These are phyloP conservation scores for Acanthisitta chloris DNA, from an alignment of 2,113 vertebrate genomes.

Conservation along the genomic window DNA sequence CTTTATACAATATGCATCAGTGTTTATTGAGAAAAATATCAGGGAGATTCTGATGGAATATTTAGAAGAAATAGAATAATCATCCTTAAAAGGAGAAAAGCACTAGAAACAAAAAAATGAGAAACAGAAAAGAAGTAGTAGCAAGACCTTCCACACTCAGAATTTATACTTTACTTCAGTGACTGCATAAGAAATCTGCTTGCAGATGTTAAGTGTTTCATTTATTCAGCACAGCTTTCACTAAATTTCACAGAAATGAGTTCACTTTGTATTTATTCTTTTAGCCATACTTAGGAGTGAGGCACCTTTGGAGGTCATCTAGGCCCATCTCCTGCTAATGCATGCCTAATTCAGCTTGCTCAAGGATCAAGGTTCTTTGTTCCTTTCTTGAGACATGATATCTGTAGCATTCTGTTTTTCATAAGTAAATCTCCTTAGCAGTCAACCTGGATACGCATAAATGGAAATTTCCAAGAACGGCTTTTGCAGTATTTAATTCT, in stretches of 20 bases:
- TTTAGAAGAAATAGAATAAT: background rate
- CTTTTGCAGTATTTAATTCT: background rate
- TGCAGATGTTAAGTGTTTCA: background rate
- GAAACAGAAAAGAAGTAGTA: background rate
- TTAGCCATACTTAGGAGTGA: background rate
- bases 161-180: background rate
- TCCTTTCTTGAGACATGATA: background rate
- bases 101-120: background rate
- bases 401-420: background rate
- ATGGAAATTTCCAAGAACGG: background rate
- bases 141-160: background rate
- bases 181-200: background rate
- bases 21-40: background rate
- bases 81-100: background rate
- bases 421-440: background rate
- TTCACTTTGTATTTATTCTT: background rate
- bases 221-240: background rate
- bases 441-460: background rate
- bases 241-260: background rate
- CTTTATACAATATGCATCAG: background rate
- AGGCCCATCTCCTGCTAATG: background rate
- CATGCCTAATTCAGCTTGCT: background rate
- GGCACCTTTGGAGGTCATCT: background rate
- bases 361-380: background rate
- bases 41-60: background rate